phyloP scores from a whole-genome alignment of 92 coral and sea anemone genomes.

The Palythoa grandiflora region DNA sequence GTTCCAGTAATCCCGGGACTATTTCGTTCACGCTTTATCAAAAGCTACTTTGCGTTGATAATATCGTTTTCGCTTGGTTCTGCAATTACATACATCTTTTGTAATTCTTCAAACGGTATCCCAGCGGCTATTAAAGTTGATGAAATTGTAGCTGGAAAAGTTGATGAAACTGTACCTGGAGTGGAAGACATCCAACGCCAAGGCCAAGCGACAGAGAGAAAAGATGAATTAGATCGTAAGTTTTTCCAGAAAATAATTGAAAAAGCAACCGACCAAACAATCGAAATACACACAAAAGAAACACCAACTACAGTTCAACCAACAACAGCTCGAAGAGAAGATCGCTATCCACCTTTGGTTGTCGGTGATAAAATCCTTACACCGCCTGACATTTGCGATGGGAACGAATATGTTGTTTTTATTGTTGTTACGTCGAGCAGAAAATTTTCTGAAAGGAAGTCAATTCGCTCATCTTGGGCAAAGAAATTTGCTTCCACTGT shows the following conservation, averaged over 20 bases:
- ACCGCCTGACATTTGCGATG: slow-evolving; percentile 55
- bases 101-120: background rate
- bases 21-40: slow-evolving; percentile 31
- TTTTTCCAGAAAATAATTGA: background rate
- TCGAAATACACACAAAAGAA: background rate
- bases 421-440: slow-evolving; percentile 71
- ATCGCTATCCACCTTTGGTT: slow-evolving; percentile 73
- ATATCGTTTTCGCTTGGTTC: slow-evolving; percentile 37
- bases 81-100: slow-evolving; percentile 26
- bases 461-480: slow-evolving; percentile 87
- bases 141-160: background rate
- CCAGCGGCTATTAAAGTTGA: background rate
- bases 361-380: slow-evolving; percentile 54
- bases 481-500: slow-evolving; percentile 34
- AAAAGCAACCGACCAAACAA: background rate
- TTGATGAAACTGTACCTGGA: background rate
- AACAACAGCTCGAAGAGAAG: slow-evolving; percentile 33
- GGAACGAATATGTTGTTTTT: slow-evolving; percentile 62
- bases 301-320: slow-evolving; percentile 3
- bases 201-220: background rate
- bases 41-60: slow-evolving; percentile 17
- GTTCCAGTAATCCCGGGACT: slow-evolving; percentile 30
- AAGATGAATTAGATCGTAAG: background rate
- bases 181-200: background rate
- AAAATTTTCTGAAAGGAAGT: slow-evolving; percentile 81